Evolutionary conservation across 2,113 vertebrate species (phyloP).

Genomic region (Sapajus apella): DNA sequence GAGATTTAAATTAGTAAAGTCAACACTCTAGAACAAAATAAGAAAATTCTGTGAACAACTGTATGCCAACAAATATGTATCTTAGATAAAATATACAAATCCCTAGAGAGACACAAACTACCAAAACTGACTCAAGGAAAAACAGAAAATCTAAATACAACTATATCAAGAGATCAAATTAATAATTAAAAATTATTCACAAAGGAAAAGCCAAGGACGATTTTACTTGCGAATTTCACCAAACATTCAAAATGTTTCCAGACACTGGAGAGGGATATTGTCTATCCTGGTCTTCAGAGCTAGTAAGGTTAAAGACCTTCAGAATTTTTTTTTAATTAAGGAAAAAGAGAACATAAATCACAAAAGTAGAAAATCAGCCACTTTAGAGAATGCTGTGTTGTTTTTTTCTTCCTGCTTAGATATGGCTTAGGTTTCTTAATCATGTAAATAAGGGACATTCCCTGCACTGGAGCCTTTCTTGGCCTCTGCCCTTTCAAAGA

Average conservation of each 20-base stretch:
- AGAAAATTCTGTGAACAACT: background rate
- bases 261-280: background rate
- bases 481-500: background rate
- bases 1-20: background rate
- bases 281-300: background rate
- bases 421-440: background rate
- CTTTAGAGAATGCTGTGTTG: background rate
- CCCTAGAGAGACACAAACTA: background rate
- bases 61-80: background rate
- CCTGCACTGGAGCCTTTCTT: background rate
- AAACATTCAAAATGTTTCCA: background rate
- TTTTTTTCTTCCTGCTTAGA: background rate
- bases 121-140: background rate
- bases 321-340: background rate
- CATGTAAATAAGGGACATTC: background rate
- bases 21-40: background rate
- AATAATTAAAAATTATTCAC: background rate
- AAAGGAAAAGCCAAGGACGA: background rate
- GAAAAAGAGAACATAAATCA: background rate
- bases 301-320: background rate
- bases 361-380: background rate
- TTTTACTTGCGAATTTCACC: background rate
- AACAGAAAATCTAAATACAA: background rate
- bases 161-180: background rate
- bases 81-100: background rate